Percentiles rank a stretch among this genome's conserved stretches.
These are phyloP conservation scores for Nicator chloris DNA, from an alignment of 2,113 vertebrate genomes.

Conservation along the genomic window DNA sequence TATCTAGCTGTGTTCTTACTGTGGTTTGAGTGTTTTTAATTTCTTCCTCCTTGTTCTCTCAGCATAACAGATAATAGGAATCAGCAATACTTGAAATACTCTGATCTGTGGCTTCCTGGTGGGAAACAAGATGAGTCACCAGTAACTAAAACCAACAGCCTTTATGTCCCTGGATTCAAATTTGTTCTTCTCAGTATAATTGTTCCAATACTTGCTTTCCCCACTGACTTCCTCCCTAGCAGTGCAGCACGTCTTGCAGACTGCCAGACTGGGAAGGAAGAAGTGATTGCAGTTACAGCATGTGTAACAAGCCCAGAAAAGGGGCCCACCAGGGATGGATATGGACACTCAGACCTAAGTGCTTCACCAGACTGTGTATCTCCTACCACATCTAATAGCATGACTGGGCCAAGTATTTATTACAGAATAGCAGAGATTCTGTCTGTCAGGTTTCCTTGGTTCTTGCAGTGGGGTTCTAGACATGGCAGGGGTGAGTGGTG, in stretches of 20 bases:
- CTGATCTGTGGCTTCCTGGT: constrained; percentile 15
- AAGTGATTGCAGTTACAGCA: neutral
- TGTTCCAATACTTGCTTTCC: neutral
- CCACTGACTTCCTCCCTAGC: neutral
- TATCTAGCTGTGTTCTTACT: neutral
- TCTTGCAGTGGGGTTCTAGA: neutral
- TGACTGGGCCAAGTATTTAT: neutral
- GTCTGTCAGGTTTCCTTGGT: neutral
- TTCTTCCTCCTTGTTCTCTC: neutral
- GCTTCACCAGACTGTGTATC: neutral
- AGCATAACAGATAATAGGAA: neutral
- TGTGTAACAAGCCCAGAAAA: neutral
- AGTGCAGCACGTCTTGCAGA: neutral
- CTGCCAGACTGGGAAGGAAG: neutral
- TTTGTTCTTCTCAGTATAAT: neutral
- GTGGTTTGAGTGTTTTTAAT: neutral
- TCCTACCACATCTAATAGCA: neutral
- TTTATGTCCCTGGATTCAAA: neutral
- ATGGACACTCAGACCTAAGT: neutral
- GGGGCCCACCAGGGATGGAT: neutral
- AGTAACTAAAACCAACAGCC: constrained; percentile 23
- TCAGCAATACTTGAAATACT: constrained; percentile 27
- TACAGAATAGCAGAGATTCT: neutral
- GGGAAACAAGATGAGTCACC: constrained; percentile 24
- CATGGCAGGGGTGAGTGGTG: neutral